These are phyloP conservation scores for Microctonus aethiopoides DNA, from an alignment of 2,888 invertebrate species.

Conservation along the genomic window DNA sequence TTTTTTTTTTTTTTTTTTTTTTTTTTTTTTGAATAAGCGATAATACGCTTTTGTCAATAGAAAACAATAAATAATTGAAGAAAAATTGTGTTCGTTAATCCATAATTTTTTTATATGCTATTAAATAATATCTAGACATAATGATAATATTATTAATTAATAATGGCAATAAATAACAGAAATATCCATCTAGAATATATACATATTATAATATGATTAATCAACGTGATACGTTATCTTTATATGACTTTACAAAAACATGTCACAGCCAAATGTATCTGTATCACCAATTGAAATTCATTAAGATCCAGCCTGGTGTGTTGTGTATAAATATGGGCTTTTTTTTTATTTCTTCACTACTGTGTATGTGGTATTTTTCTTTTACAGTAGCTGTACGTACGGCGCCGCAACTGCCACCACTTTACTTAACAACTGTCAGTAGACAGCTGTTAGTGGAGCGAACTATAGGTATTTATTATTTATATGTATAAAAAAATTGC, in stretches of 20 bases:
- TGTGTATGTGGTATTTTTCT: not conserved
- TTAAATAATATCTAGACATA: not conserved
- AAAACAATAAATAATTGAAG: not conserved
- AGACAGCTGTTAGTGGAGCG: not conserved
- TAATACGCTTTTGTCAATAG: not conserved
- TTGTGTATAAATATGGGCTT: not conserved
- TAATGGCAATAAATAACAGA: not conserved
- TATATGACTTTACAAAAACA: not conserved
- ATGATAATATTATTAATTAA: not conserved
- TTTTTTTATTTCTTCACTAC: not conserved
- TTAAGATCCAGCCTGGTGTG: too few relatives aligned
- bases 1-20: too few relatives aligned
- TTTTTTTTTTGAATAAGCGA: conserved; percentile 3
- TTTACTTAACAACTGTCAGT: not conserved
- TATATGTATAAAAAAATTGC: not conserved
- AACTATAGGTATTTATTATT: not conserved
- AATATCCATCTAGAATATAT: not conserved
- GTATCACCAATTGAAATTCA: too few relatives aligned
- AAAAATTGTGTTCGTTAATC: not conserved
- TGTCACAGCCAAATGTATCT: too few relatives aligned
- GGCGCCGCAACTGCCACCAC: not conserved
- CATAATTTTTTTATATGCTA: not conserved
- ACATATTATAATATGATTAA: not conserved
- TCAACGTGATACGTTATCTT: not conserved
- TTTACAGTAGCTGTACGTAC: not conserved